These are phyloP conservation scores for Drosophila santomea DNA, from an alignment of 1,140 invertebrate species.

Conservation along the genomic window DNA sequence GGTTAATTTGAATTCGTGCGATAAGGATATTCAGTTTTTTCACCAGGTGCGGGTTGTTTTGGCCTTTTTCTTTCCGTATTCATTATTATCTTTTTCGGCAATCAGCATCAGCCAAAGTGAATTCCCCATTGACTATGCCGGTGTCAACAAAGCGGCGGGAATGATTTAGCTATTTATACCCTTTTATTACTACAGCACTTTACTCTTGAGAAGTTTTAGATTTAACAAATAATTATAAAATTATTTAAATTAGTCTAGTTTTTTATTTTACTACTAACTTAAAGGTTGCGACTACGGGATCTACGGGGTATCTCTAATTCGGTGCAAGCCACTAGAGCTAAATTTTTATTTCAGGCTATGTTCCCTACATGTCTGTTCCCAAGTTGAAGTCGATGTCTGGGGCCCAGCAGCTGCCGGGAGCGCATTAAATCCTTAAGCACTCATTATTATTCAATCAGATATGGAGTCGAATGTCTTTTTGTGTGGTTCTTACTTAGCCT, in stretches of 20 bases:
- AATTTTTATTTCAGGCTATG: conserved; percentile 7
- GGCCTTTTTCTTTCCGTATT: conserved; percentile 4
- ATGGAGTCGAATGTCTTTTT: conserved; percentile 64
- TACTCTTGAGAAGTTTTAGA: too few species aligned
- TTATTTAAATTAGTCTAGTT: too few species aligned
- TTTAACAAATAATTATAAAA: too few species aligned
- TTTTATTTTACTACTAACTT: too few species aligned
- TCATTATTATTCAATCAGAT: conserved; percentile 83
- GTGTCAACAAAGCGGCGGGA: conserved; percentile 19
- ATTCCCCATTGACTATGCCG: conserved; percentile 58
- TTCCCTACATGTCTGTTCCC: conserved; percentile 25
- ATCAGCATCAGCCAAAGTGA: conserved; percentile 65
- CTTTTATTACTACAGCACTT: too few species aligned
- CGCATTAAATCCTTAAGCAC: conserved; percentile 80
- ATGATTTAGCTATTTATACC: conserved; percentile 23
- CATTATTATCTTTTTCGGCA: conserved; percentile 56
- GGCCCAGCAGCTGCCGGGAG: conserved; percentile 52
- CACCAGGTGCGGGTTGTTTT: not conserved
- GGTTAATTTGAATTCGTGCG: conserved; percentile 75
- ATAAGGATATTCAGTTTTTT: conserved; percentile 73
- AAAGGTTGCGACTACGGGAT: too few species aligned
- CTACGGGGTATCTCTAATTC: not conserved
- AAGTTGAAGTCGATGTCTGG: conserved; percentile 23
- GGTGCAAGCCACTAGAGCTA: not conserved
- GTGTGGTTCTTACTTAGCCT: conserved; percentile 16